Evolutionary conservation across 2,797 vertebrate genomes (phyloP), one percentile per base, ranked within the genome.

Genomic region (Crocodylus rhombifer): DNA sequence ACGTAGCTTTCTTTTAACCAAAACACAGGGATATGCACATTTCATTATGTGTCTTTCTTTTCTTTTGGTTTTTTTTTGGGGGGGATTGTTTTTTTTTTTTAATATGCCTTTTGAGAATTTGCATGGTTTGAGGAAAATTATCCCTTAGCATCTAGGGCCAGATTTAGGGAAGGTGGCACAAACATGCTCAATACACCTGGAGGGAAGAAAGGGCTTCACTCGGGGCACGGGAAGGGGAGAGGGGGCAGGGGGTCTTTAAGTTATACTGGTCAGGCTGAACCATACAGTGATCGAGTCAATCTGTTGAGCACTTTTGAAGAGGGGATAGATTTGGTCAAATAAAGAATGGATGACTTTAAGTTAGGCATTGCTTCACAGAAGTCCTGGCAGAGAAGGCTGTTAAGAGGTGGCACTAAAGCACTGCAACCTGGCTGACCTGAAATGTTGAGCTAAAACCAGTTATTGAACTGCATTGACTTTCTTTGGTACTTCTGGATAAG

Each of bases 401-500:
- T 0, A 3, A 30, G 8, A 67, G 69, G 7, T 0, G 0, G 26
- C 0, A 8, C 1, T 62, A 88, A 78, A 56, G 62, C 36, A 21
- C 3, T 25, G 55, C 63, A 51, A 1, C 12, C 58, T 16, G 77
- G 81, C 0, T 0, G 87, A 87, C 60, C 60, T 14, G 56, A 28
- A 67, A 74, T 28, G 26, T 36, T 9, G 58, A 42, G 87, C 58
- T 7, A 26, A 56, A 57, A 13, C 62, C 1, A 0, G 0, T 30
- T n/a, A 63, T 77, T 1, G 78, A 56, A 88, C 61, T 6, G 92
- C 1, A 0, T 76, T 28, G 73, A 10, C 83, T 88, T 84, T 82
- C 62, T 61, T 73, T 42, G 89, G 92, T 78, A 56, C 84, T 67
- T 84, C 88, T 87, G 94, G 88, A 85, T 86, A 76, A 6, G 58